Base-by-base conservation (phyloP, 1,140 invertebrate species). In the Aleiodes sp. region DNA sequence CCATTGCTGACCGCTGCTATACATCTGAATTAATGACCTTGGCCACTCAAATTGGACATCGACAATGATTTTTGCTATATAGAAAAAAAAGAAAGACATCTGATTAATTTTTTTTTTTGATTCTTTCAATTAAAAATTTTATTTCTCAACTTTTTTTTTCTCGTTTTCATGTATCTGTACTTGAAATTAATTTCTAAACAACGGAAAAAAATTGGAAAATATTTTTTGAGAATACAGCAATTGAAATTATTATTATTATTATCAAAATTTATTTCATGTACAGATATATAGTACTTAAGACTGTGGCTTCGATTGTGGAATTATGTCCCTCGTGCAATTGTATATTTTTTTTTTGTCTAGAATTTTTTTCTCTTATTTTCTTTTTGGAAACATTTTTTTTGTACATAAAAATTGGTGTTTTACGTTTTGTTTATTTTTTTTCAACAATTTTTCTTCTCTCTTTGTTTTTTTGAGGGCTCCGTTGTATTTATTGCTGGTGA, bases 251-350 rank as follows among this genome's bases (percentile, higher is more conserved):
- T 2, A 8, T 24, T 37, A 66, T 56, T 56, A 26, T 7, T 33
- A 37, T 35, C 43, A 16, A 24, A 31, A 66, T 12, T 8, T 4
- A 14, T 41, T 26, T 39, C 39, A 26, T 56, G 64, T 80, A 78
- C 77, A 80, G 77, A 81, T 80, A 81, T 76, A 69, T 80, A 72
- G 78, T 81, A 80, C 79, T 80, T 79, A 80, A 81, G 77, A 80
- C 75, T 80, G 78, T 78, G 75, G 72, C 75, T 78, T 79, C 71
- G 46, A 24, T 16, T 16, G 21, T 19, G 46, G 12, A 24, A 24
- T 3, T n/a, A 46, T 7, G 26, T 46, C 46, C 46, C 46, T 52
- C 46, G 46, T 52, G 46, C 19, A 21, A 52, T 52, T 52, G 21
- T 52, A 26, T 12, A 33, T 57, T 56, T 6, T 65, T 70, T 64